Percentiles rank a stretch among this genome's conserved stretches.
Conservation (phyloP, 2,113 vertebrate genomes). For the Antechinus stuartii region DNA sequence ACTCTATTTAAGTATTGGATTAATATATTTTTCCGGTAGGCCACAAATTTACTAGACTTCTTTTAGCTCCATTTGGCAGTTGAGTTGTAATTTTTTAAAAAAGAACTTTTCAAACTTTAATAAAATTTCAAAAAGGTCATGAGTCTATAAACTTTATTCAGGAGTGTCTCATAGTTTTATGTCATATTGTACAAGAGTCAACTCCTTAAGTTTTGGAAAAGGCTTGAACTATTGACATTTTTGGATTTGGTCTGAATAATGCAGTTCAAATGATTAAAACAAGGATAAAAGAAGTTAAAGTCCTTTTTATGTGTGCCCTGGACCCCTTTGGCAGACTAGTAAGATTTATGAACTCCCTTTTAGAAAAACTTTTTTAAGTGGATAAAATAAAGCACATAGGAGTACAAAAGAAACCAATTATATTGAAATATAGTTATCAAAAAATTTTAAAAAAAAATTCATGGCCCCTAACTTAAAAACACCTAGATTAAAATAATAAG, state of each 20-base stretch:
- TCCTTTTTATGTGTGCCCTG: too few species aligned
- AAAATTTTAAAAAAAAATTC: neutral
- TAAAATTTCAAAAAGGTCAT: constrained; percentile 56
- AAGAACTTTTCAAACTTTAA: constrained; percentile 33
- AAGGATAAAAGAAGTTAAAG: neutral
- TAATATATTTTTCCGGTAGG: constrained; percentile 67
- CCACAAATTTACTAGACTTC: constrained; percentile 56
- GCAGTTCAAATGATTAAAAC: neutral
- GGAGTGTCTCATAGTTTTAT: constrained; percentile 31
- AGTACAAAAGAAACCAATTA: neutral
- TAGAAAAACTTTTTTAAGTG: neutral
- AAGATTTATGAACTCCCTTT: neutral
- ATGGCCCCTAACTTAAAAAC: neutral
- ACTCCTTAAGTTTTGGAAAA: constrained; percentile 36
- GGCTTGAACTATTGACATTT: neutral
- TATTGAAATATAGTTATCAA: neutral
- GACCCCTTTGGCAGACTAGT: neutral
- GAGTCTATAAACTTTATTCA: constrained; percentile 50
- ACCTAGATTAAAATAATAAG: neutral
- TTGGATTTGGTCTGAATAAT: neutral
- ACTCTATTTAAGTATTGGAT: constrained; percentile 55
- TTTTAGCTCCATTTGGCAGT: constrained; percentile 20
- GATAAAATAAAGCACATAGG: neutral
- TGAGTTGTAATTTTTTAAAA: neutral
- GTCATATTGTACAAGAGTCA: constrained; percentile 16